Base-by-base conservation (phyloP, 2,797 vertebrate genomes). In the Molossus molossus region DNA sequence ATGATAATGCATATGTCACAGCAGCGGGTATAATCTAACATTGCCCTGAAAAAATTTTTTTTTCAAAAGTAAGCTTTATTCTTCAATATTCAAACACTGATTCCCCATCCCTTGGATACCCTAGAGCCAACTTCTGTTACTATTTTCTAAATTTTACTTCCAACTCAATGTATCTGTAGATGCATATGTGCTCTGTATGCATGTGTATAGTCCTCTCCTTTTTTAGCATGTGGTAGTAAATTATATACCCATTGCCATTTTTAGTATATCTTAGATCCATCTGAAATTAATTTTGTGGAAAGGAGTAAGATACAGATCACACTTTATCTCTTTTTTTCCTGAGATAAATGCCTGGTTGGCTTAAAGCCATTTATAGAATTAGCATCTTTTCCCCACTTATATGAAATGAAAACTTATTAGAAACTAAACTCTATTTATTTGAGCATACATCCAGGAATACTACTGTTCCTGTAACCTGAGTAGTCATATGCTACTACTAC, bases 221-320 rank as follows among this genome's bases (percentile, higher is more conserved):
- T 55, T 82, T 67, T n/a, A 82, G 77, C 33, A 95, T 55, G 94
- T 27, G n/a, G 23, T 64, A 94, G 29, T 37, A 92, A 92, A n/a
- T 55, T 76, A 95, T 1, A 15, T 9, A 72, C 7, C 5, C 14
- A 2, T 65, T 73, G 29, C 29, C 29, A n/a, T 76, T 64, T 64
- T 27, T 50, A 50, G 75, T 29, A 23, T 53, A 70, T 48, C 50
- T 88, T 64, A 83, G 23, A 55, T 48, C 21, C 21, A 83, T 17
- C 7, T 89, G 60, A 40, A 86, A 77, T 50, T 90, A 57, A 91
- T 73, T 94, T 58, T 67, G 33, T 37, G 48, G 5, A 89, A 25
- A 45, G 40, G 40, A 45, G 40, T 17, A 7, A 11, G 55, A 9
- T 48, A 64, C 14, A 6, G 9, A 58, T 20, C 48, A 90, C 27